Conservation (phyloP, 2,888 invertebrate species). For the Drosophila percnosoma region DNA sequence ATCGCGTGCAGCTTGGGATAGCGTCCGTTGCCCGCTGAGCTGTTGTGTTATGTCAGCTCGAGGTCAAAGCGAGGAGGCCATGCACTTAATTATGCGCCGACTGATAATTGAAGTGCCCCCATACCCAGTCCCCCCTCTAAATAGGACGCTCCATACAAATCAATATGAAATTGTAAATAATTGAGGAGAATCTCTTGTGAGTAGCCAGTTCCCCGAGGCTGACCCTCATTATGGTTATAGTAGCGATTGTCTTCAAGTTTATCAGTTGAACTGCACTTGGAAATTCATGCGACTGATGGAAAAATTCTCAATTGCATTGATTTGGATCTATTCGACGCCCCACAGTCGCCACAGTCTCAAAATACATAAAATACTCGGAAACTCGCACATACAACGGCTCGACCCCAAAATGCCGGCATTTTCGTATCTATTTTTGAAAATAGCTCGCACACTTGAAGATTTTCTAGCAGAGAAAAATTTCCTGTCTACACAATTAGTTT, state of each 20-base stretch:
- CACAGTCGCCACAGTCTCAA: conserved; percentile 19
- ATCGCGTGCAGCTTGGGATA: conserved; percentile 65
- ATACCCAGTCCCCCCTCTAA: background rate
- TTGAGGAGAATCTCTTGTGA: conserved; percentile 43
- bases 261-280: conserved; percentile 46
- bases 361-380: conserved; percentile 34
- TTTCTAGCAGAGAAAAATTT: conserved; percentile 14
- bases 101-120: conserved; percentile 55
- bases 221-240: conserved; percentile 69
- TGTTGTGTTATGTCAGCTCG: conserved; percentile 46
- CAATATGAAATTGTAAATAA: conserved; percentile 75
- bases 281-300: conserved; percentile 53
- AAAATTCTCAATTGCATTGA: conserved; percentile 68
- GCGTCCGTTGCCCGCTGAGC: conserved; percentile 9
- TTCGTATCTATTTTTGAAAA: conserved; percentile 52
- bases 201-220: conserved; percentile 18
- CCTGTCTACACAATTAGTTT: conserved; percentile 43
- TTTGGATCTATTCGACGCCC: conserved; percentile 30
- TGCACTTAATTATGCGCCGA: conserved; percentile 49
- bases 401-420: conserved; percentile 37
- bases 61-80: conserved; percentile 54
- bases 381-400: conserved; percentile 8
- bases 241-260: conserved; percentile 43
- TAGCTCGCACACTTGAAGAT: conserved; percentile 44
- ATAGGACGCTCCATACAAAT: conserved; percentile 47